A percentile compares a stretch with the other conserved stretches of the same genome.
These are phyloP conservation scores for Aphelinus certus DNA, from an alignment of 1,140 invertebrate species.

Conservation along the genomic window DNA sequence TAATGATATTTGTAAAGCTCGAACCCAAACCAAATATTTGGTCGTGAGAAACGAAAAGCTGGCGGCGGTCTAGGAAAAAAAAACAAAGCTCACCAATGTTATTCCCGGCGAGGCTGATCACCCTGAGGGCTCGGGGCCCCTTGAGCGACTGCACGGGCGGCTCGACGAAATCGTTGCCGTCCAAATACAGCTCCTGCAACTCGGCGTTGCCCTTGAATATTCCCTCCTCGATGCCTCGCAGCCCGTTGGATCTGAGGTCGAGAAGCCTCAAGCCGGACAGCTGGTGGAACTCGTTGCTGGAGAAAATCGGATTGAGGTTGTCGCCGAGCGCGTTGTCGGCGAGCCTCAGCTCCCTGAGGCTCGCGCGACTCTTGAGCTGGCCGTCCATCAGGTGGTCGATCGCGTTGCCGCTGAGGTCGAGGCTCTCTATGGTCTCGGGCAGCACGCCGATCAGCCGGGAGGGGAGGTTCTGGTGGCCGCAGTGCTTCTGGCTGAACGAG, in stretches of 20 bases:
- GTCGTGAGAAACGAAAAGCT: no score
- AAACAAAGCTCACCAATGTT: conserved; percentile 74
- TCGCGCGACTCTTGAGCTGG: conserved; percentile 73
- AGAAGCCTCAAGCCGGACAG: conserved; percentile 76
- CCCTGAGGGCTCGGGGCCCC: conserved; percentile 76
- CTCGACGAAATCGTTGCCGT: conserved; percentile 78
- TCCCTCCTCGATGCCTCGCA: conserved; percentile 84
- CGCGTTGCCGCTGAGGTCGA: conserved; percentile 86
- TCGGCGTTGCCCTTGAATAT: conserved; percentile 83
- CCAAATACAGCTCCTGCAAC: conserved; percentile 82
- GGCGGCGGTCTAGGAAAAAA: conserved; percentile 23
- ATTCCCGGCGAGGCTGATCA: conserved; percentile 80
- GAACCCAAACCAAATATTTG: neutral
- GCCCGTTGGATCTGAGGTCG: conserved; percentile 81
- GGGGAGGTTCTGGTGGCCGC: conserved; percentile 82
- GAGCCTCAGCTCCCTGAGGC: conserved; percentile 76
- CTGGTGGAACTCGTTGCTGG: conserved; percentile 83
- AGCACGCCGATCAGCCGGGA: conserved; percentile 51
- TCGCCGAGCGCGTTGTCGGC: conserved; percentile 87
- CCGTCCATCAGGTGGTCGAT: conserved; percentile 82
- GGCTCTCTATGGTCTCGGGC: conserved; percentile 72
- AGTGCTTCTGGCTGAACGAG: conserved; percentile 78
- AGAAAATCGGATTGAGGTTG: conserved; percentile 89
- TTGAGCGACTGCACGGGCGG: conserved; percentile 83
- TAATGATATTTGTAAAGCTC: no score